These are phyloP conservation scores for Jacana jacana DNA, from an alignment of 2,113 vertebrate species.

Conservation along the genomic window DNA sequence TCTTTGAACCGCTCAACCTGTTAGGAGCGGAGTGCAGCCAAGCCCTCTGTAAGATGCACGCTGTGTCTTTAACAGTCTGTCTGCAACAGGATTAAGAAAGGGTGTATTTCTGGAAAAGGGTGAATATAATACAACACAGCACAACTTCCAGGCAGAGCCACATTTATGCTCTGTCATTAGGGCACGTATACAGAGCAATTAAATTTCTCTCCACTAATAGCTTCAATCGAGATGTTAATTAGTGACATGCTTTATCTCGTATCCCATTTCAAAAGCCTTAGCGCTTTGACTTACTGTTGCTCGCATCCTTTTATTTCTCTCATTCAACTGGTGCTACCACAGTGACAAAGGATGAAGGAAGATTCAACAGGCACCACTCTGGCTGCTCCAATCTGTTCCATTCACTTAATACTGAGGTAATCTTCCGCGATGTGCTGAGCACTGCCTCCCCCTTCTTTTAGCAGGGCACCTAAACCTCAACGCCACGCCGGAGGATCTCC, in stretches of 20 bases:
- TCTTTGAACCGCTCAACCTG: not conserved
- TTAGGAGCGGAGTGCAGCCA: not conserved
- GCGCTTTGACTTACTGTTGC: conserved; percentile 86
- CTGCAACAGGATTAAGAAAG: conserved; percentile 4
- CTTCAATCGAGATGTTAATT: conserved; percentile 40
- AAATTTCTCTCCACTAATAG: conserved; percentile 36
- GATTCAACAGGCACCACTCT: conserved; percentile 70
- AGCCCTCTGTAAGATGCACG: not conserved
- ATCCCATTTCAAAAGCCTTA: conserved; percentile 58
- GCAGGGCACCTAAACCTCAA: conserved; percentile 49
- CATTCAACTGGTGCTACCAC: conserved; percentile 83
- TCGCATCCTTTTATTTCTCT: conserved; percentile 85
- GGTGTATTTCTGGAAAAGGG: conserved; percentile 34
- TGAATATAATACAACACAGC: not conserved
- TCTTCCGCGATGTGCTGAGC: conserved; percentile 49
- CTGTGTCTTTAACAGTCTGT: conserved; percentile 46
- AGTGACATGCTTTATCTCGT: conserved; percentile 30
- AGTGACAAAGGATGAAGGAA: conserved; percentile 70
- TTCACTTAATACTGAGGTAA: conserved; percentile 64
- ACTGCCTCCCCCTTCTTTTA: conserved; percentile 13
- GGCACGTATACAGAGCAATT: conserved; percentile 4
- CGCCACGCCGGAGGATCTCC: not conserved
- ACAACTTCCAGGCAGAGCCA: conserved; percentile 44
- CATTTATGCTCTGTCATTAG: conserved; percentile 17
- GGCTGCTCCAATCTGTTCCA: conserved; percentile 65